Base-by-base conservation (phyloP, 1,140 invertebrate species). In the Drosophila pruinosa region DNA sequence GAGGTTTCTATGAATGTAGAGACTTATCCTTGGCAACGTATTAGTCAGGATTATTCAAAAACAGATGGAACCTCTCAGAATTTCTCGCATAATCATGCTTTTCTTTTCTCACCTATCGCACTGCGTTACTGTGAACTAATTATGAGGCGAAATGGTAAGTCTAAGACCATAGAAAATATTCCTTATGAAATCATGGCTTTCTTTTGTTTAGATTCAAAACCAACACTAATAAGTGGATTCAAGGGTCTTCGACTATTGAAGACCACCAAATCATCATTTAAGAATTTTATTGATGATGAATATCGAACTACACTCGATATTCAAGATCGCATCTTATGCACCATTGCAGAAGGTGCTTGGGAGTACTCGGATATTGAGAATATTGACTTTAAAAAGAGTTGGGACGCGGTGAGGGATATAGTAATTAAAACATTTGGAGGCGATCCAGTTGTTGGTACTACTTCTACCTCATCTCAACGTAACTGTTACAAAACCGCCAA, bases 231-330 rank as follows among this genome's bases (percentile, higher is more conserved):
- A 52, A 93, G 93, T 17, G 94, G 94, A 12, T 90, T 96, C 34
- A 94, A 93, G 54, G 93, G 93, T n/a, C 90, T 96, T n/a, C 92
- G 94, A 15, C 93, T 96, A 0, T 82, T 96, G 58, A 96, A 96
- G 91, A 95, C 95, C 0, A 96, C 95, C 0, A 94, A 96, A 78
- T 96, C 95, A 1, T 93, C 95, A 3, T 96, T 96, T 80, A 94
- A 93, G 0, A 94, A 96, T 89, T 96, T 96, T 78, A 93, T 95
- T 21, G 93, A 94, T 82, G 95, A 96, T 72, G 95, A 96, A 71
- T 96, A 94, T 72, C 93, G 94, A 14, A 95, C 95, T 0, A 91
- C 96, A 4, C 93, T 94, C 0, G 95, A 96, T 91, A 92, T 93
- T 24, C 93, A 94, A n/a, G 95, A 96, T 89, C 92, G 95, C 54